Conservation (phyloP, 2,888 invertebrate species). For the Acronicta psi region DNA sequence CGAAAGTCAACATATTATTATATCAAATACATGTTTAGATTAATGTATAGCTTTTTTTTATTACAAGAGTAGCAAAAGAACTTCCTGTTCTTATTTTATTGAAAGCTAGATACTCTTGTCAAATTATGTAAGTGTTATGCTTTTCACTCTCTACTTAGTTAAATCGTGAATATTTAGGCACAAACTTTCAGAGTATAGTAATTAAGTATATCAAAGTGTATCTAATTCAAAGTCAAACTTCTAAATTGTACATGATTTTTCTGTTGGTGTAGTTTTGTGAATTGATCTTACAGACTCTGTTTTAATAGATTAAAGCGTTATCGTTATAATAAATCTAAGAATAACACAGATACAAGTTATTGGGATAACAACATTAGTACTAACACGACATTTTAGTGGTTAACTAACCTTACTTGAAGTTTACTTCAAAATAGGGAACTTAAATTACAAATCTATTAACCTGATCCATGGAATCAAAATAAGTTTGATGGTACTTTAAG, state of each 20-base stretch:
- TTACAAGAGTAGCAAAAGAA: no score
- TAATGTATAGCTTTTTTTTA: no score
- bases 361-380: slow-evolving; percentile 40
- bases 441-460: neutral
- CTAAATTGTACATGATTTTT: neutral
- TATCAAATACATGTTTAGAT: no score
- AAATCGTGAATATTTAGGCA: no score
- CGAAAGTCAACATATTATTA: no score
- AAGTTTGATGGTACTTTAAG: no score
- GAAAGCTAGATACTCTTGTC: no score
- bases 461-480: no score
- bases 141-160: no score
- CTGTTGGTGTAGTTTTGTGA: neutral
- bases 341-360: slow-evolving; percentile 31
- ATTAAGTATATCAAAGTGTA: neutral
- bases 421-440: neutral
- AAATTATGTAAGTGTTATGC: no score
- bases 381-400: slow-evolving; percentile 43
- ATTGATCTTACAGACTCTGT: neutral
- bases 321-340: slow-evolving; percentile 23
- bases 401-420: slow-evolving; percentile 27
- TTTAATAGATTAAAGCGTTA: neutral
- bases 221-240: neutral
- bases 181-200: no score
- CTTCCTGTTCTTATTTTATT: no score